Evolutionary conservation across 1,140 invertebrate species (phyloP).

Genomic region (Drosophila virilis): DNA sequence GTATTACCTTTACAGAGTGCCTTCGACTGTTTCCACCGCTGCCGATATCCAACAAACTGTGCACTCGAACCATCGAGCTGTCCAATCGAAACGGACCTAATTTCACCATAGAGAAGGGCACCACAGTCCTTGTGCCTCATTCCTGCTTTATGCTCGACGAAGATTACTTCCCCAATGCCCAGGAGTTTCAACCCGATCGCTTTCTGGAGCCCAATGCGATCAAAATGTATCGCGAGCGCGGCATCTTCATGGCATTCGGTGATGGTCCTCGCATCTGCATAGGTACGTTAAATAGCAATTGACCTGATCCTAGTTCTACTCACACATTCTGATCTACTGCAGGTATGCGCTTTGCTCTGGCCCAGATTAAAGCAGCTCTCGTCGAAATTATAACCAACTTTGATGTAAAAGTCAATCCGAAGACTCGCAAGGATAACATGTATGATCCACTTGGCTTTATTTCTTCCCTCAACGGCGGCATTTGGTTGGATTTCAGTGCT

Average conservation of each 20-base stretch:
- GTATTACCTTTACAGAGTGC: slow-evolving; percentile 31
- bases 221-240: slow-evolving; percentile 61
- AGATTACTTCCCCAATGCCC: slow-evolving; percentile 88
- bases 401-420: slow-evolving; percentile 60
- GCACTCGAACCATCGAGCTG: slow-evolving; percentile 63
- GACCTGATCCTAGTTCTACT: not conserved
- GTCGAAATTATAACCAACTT: slow-evolving; percentile 68
- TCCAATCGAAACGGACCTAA: slow-evolving; percentile 57
- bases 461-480: slow-evolving; percentile 26
- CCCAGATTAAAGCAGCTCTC: slow-evolving; percentile 69
- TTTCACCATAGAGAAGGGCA: slow-evolving; percentile 82
- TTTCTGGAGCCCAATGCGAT: slow-evolving; percentile 62
- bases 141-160: slow-evolving; percentile 86
- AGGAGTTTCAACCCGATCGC: slow-evolving; percentile 90
- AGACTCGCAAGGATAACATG: slow-evolving; percentile 66
- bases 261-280: slow-evolving; percentile 74
- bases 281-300: slow-evolving; percentile 25
- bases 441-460: slow-evolving; percentile 38
- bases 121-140: slow-evolving; percentile 86
- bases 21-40: slow-evolving; percentile 58
- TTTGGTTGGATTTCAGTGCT: slow-evolving; percentile 58
- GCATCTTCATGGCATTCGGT: slow-evolving; percentile 61
- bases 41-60: slow-evolving; percentile 44
- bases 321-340: not conserved
- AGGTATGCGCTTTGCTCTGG: slow-evolving; percentile 74